Conservation (phyloP, 2,888 invertebrate species). For the Metellina segmentata region DNA sequence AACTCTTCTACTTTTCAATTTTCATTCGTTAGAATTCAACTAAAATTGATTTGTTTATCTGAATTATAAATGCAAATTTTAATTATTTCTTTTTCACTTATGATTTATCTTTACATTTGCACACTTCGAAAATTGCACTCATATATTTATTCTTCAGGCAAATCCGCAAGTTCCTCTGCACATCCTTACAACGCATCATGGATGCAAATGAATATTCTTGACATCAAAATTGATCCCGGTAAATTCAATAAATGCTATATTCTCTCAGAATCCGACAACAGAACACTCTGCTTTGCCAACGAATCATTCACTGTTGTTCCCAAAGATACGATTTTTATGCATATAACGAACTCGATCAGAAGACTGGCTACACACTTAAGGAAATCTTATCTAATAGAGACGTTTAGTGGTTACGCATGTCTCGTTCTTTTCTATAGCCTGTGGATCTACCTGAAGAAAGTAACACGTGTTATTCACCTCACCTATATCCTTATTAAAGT, state of each 20-base stretch:
- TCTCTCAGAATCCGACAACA: not conserved
- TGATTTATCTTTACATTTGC: not conserved
- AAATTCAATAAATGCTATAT: not conserved
- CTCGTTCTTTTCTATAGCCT: not conserved
- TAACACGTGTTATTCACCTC: not conserved
- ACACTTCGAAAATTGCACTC: not conserved
- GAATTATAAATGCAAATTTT: no score
- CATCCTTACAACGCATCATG: not conserved
- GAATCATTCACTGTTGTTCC: not conserved
- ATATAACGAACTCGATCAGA: not conserved
- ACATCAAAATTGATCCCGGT: not conserved
- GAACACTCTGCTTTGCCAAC: not conserved
- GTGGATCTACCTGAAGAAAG: not conserved
- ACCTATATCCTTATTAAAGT: not conserved
- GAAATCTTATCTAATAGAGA: conserved; percentile 7
- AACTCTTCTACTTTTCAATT: no score
- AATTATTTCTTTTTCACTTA: not conserved
- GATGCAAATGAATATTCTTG: not conserved
- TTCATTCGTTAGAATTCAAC: no score
- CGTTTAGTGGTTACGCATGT: not conserved
- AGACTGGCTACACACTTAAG: not conserved
- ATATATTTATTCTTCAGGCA: not conserved
- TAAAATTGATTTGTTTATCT: no score
- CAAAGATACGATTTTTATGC: not conserved
- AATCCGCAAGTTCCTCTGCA: not conserved